Conservation (phyloP, 1,140 invertebrate genomes). For the Heliconius eleuchia region DNA sequence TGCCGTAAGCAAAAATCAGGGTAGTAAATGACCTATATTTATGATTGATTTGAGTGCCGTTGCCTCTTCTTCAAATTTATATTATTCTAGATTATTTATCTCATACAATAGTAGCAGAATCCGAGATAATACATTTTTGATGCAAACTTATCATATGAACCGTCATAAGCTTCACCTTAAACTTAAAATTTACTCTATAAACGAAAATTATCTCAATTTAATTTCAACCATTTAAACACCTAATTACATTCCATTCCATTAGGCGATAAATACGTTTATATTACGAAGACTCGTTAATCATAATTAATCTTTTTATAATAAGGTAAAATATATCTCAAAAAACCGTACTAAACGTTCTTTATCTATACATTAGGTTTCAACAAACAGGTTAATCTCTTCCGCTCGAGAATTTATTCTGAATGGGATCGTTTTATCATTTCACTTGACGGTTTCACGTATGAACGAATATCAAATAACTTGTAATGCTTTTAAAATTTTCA, state of each 20-base stretch:
- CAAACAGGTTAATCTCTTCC: conserved; percentile 40
- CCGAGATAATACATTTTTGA: no score
- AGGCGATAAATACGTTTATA: conserved; percentile 24
- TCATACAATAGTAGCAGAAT: no score
- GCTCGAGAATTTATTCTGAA: conserved; percentile 26
- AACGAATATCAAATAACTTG: conserved; percentile 28
- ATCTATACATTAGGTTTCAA: conserved; percentile 34
- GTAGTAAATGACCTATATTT: no score
- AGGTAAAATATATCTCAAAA: conserved; percentile 26
- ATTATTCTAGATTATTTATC: no score
- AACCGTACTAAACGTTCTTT: conserved; percentile 23
- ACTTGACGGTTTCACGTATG: conserved; percentile 31
- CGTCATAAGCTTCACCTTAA: background rate
- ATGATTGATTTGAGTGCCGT: no score
- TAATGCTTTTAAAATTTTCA: conserved; percentile 23
- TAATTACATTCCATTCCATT: conserved; percentile 26
- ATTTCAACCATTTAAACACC: conserved; percentile 15
- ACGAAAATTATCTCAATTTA: background rate
- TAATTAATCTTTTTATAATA: conserved; percentile 34
- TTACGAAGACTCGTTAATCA: conserved; percentile 20
- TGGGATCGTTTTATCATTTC: conserved; percentile 29
- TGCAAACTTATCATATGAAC: no score
- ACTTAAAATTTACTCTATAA: background rate
- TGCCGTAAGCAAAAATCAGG: no score
- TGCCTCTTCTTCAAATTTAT: no score